Base-by-base conservation (phyloP, 1,140 invertebrate genomes). In the Himalopsyche phryganea region DNA sequence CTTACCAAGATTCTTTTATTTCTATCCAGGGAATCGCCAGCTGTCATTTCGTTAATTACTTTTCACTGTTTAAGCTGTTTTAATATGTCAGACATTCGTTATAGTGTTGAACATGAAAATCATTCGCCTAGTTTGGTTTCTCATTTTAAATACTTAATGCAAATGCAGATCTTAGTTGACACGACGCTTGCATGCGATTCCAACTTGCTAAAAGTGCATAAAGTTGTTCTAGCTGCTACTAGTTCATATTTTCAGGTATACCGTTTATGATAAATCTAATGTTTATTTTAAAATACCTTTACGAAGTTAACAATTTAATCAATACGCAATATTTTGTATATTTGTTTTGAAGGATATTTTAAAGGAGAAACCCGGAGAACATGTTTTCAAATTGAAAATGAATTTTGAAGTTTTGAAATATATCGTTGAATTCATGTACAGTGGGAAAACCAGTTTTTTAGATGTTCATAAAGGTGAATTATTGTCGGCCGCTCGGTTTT, bases 171-270 rank as follows among this genome's bases (percentile, higher is more conserved):
- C 46, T 70, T 83, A 57, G 77, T 85, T 41, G 81, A 86, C 66
- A 77, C 83, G 68, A 80, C 81, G 49, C 69, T 83, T 5, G 81
- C 80, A 74, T 84, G 82, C 66, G 80, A 79, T 60, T 81, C 80
- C 10, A 80, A 82, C 50, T 80, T 78, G 58, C 71, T 84, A 15
- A 78, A 80, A 67, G 82, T 83, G 17, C 83, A 84, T 65, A 78
- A 82, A 71, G 74, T 81, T 14, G 83, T 86, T 36, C 76, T 85
- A 15, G 81, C 79, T 38, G 82, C 83, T 47, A 74, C 71, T 63
- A 64, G 62, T 50, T 18, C 23, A 46, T 64, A 64, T 46, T 64
- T 64, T 44, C 28, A 60, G 35, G 62, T 64, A 56, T 45, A 46
- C 3, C 40, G 11, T 44, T 28, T n/a, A 20, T 20, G 33, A 13